Evolutionary conservation across 2,113 vertebrate genomes (phyloP).

Genomic region (Prochilodus magdalenae): DNA sequence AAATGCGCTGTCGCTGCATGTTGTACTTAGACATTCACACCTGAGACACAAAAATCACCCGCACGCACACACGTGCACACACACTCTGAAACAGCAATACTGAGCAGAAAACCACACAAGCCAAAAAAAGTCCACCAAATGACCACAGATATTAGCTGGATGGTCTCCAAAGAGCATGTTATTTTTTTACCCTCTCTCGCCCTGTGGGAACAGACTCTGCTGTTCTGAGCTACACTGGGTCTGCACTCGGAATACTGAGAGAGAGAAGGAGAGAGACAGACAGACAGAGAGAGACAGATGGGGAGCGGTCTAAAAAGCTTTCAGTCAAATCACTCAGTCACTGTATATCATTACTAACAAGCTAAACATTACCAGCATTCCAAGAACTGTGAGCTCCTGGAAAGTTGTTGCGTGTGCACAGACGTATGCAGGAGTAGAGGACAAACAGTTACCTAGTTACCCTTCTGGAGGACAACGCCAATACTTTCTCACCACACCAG

Average conservation of each 20-base stretch:
- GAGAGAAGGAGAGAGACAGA: slow-evolving; percentile 37
- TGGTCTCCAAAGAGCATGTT: slow-evolving; percentile 26
- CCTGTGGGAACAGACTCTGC: slow-evolving; percentile 40
- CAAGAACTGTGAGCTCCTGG: slow-evolving; percentile 9
- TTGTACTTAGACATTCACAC: neutral
- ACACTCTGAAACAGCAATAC: neutral
- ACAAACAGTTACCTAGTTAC: neutral
- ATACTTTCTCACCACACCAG: neutral
- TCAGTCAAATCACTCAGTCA: slow-evolving; percentile 23
- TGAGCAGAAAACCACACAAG: neutral
- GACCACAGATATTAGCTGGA: slow-evolving; percentile 50
- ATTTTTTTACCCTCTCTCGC: slow-evolving; percentile 21
- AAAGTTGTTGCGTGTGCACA: neutral
- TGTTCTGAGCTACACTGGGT: slow-evolving; percentile 13
- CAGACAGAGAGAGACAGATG: slow-evolving; percentile 37
- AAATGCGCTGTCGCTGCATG: neutral
- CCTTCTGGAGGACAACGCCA: neutral
- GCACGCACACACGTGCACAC: neutral
- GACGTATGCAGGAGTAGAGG: neutral
- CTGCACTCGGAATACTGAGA: slow-evolving; percentile 7
- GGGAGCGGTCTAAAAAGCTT: slow-evolving; percentile 26
- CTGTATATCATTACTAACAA: slow-evolving; percentile 45
- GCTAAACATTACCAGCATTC: slow-evolving; percentile 26
- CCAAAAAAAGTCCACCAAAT: slow-evolving; percentile 32
- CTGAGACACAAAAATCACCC: neutral